Evolutionary conservation across 2,113 vertebrate species (phyloP).

Genomic region (Salvelinus namaycush): DNA sequence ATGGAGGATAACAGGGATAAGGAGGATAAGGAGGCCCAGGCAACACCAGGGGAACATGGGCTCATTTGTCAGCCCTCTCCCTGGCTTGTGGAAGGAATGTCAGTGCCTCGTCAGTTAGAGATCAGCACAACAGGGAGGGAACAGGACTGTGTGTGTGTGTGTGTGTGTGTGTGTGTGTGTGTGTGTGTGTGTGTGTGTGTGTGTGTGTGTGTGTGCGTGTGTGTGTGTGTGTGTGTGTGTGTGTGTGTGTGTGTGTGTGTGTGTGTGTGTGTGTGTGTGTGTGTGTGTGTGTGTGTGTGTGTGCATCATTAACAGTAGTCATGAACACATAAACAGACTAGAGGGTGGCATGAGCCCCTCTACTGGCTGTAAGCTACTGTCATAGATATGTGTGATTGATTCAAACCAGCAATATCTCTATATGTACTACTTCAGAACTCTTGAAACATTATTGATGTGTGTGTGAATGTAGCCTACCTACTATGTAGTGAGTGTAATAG

Average conservation of each 20-base stretch:
- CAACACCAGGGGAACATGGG: constrained; percentile 1
- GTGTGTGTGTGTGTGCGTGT: constrained; percentile 5
- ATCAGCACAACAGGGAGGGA: constrained; percentile 14
- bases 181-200: background rate
- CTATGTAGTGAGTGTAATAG: background rate
- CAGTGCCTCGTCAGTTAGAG: constrained; percentile 29
- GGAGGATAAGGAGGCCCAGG: constrained; percentile 32
- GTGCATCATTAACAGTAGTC: background rate
- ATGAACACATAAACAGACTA: too few species aligned
- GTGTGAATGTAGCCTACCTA: background rate
- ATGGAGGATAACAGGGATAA: constrained; percentile 38
- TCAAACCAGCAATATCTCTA: background rate
- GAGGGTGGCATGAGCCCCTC: too few species aligned
- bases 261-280: background rate
- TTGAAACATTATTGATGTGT: background rate
- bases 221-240: background rate
- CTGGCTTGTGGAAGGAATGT: constrained; percentile 37
- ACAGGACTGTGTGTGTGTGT: background rate
- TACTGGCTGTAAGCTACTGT: too few species aligned
- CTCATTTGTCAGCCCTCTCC: constrained; percentile 25
- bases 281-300: constrained; percentile 6
- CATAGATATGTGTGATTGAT: background rate
- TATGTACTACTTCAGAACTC: background rate
- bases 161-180: constrained; percentile 1
- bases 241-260: background rate